Evolutionary conservation across 35 echinoderm and acorn worm genomes (phyloP).

Genomic region (Apostichopus japonicus): DNA sequence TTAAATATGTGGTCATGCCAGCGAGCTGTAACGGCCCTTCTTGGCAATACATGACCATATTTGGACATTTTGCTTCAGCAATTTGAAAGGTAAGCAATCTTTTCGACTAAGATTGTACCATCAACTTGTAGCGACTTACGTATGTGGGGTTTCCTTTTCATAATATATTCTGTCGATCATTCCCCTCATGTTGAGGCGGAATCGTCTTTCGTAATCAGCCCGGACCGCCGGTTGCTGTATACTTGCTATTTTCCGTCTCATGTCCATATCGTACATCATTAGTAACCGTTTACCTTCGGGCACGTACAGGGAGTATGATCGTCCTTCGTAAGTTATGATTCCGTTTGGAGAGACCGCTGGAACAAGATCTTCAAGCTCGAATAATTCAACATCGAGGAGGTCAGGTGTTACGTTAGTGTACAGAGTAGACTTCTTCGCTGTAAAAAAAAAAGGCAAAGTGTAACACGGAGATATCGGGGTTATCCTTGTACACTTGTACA

Average conservation of each 20-base stretch:
- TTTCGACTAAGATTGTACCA: too few species aligned
- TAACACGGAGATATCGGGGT: too few species aligned
- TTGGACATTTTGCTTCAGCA: too few species aligned
- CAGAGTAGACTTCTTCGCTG: neutral
- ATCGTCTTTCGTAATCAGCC: constrained; percentile 28
- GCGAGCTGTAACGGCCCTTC: too few species aligned
- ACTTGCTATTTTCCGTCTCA: constrained; percentile 16
- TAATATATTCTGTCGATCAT: constrained; percentile 28
- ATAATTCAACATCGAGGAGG: neutral
- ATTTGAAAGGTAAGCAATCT: too few species aligned
- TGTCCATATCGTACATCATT: constrained; percentile 54
- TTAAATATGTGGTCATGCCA: too few species aligned
- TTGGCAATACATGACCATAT: too few species aligned
- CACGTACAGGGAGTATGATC: neutral
- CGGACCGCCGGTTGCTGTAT: constrained; percentile 10
- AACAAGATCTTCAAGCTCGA: neutral
- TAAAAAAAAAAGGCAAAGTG: neutral
- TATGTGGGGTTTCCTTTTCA: neutral
- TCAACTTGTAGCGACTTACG: neutral
- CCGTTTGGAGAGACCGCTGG: constrained; percentile 21
- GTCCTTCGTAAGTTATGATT: constrained; percentile 42
- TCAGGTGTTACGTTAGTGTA: neutral
- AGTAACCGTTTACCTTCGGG: constrained; percentile 42
- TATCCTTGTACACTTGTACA: too few species aligned
- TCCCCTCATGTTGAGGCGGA: constrained; percentile 33